Evolutionary conservation across 30 jellyfish, hydroid and myxozoan genomes (phyloP).

Genomic region (Turritopsis rubra): DNA sequence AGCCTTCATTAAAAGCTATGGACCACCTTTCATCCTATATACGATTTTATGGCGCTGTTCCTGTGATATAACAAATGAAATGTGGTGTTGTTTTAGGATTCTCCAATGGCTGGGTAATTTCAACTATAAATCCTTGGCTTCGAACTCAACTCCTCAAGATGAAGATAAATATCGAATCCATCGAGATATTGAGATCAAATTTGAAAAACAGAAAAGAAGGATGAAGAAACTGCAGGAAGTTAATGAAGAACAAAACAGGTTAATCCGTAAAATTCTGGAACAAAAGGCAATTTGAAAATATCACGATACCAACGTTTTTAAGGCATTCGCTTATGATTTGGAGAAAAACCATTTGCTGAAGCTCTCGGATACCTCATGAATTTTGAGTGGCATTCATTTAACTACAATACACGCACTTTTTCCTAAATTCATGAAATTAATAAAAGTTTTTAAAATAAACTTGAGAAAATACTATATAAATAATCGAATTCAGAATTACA

Average conservation of each 20-base stretch:
- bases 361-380: no score
- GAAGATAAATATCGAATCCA: slow-evolving; percentile 37
- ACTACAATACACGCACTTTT: no score
- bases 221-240: slow-evolving; percentile 32
- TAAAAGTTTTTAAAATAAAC: no score
- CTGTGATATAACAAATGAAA: no score
- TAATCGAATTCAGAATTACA: no score
- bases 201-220: slow-evolving; percentile 43
- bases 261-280: slow-evolving; percentile 42
- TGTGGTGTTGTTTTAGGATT: slow-evolving; percentile 11
- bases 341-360: no score
- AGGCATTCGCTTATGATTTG: no score
- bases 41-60: slow-evolving; percentile 40
- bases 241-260: slow-evolving; percentile 40
- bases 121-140: slow-evolving; percentile 47
- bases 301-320: no score
- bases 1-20: not conserved
- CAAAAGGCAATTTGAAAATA: no score
- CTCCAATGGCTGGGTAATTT: not conserved
- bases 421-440: no score
- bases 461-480: no score
- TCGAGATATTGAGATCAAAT: slow-evolving; percentile 27
- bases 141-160: slow-evolving; percentile 38
- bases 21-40: not conserved
- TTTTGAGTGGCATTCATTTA: no score